These are phyloP conservation scores for Prionailurus bengalensis DNA, from an alignment of 2,113 vertebrate species.

Conservation along the genomic window DNA sequence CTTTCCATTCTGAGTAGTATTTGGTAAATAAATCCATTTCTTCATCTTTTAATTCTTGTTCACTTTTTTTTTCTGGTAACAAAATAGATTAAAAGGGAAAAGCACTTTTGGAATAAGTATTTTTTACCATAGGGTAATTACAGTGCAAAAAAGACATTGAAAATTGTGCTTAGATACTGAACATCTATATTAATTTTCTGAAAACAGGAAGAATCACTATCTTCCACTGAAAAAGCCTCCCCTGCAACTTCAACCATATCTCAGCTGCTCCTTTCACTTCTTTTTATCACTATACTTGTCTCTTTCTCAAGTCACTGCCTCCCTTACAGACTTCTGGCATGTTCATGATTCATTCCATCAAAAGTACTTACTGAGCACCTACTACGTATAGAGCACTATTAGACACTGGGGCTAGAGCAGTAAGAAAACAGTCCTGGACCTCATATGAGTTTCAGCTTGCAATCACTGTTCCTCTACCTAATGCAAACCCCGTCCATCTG, in stretches of 20 bases:
- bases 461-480: background rate
- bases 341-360: conserved; percentile 13
- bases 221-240: background rate
- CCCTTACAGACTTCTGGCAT: background rate
- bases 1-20: conserved; percentile 96
- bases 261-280: background rate
- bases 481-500: background rate
- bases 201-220: conserved; percentile 38
- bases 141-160: conserved; percentile 5
- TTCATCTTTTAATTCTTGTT: conserved; percentile 95
- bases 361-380: background rate
- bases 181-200: conserved; percentile 1
- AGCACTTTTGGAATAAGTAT: conserved; percentile 40
- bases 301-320: conserved; percentile 31
- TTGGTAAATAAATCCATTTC: conserved; percentile 96
- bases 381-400: background rate
- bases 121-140: conserved; percentile 26
- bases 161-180: background rate
- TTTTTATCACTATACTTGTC: background rate
- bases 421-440: background rate
- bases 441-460: background rate
- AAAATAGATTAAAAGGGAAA: conserved; percentile 49
- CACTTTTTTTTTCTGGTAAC: conserved; percentile 90
- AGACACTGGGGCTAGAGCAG: background rate
- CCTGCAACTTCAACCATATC: background rate